Base-by-base conservation (phyloP, 2,797 vertebrate genomes). In the Macropodus opercularis region DNA sequence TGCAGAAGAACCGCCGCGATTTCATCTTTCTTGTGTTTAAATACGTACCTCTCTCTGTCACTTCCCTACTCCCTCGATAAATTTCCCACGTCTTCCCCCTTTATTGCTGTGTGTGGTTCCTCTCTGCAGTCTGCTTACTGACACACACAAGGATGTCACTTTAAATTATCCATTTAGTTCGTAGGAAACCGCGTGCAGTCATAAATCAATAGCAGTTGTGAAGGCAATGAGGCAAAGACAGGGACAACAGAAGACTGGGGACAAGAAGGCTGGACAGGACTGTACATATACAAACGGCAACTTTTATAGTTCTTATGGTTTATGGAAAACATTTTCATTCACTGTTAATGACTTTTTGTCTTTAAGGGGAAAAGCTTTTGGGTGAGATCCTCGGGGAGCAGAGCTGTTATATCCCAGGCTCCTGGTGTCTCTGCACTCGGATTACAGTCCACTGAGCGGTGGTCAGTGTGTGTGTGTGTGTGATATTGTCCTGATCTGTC, bases 161-260 rank as follows among this genome's bases (percentile, higher is more conserved):
- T 67, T 51, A 73, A 68, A 35, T 69, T 31, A 50, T 69, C 65
- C 36, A 51, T 55, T 71, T 50, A 51, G 43, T 36, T 50, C 52
- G 51, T 26, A 51, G 61, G 60, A 74, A 74, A 74, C 69, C 50
- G 63, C 70, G 18, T 55, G 62, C 60, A 46, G 51, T 57, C 51
- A 80, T 85, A 74, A 80, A 85, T 87, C 83, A 87, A 74, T 69
- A 63, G 61, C 68, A 65, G 68, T 87, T 85, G 63, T 56, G 56
- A 66, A 76, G 62, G 75, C 59, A 82, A 87, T 85, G 83, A 85
- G 77, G 81, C 80, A 73, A 48, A 58, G 57, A 58, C 46, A 6
- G 34, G 48, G 64, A 82, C 63, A 63, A 77, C 64, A 59, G 61
- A 46, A 74, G 66, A 62, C 64, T 58, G 48, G 56, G 63, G 62